Conservation (phyloP, 2,888 invertebrate species). For the Dynastes tityus region DNA sequence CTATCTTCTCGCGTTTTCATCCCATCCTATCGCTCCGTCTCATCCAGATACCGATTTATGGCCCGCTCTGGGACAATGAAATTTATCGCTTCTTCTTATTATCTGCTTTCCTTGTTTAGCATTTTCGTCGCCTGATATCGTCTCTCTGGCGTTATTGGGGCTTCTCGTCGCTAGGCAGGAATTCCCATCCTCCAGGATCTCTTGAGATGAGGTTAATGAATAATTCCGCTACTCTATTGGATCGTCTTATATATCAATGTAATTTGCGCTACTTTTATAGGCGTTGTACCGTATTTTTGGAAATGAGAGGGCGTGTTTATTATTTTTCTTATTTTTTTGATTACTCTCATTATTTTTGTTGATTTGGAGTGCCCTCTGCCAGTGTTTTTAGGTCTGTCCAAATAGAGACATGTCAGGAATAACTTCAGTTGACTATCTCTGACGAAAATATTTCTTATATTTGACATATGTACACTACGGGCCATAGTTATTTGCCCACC, state of each 20-base stretch:
- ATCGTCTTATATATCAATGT: not conserved
- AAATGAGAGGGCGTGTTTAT: no score
- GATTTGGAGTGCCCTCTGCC: no score
- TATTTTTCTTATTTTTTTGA: no score
- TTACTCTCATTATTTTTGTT: no score
- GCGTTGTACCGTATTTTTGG: not conserved
- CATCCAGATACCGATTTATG: constrained; percentile 19
- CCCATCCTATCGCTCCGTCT: not conserved
- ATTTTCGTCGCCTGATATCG: not conserved
- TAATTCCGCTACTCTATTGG: constrained; percentile 1
- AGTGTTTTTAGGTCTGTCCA: no score
- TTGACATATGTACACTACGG: no score
- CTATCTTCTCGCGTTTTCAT: constrained; percentile 5
- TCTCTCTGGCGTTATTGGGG: no score
- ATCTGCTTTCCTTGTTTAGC: not conserved
- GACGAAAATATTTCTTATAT: no score
- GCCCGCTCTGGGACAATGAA: constrained; percentile 8
- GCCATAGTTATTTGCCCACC: no score
- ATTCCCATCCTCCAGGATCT: not conserved
- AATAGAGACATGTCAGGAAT: no score
- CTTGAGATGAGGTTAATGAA: constrained; percentile 15
- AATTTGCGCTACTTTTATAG: constrained; percentile 16
- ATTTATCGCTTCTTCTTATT: constrained; percentile 37
- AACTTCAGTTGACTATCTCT: no score
- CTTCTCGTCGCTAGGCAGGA: not conserved